A percentile compares a stretch with the other conserved stretches of the same genome.
Evolutionary conservation across 1,140 invertebrate species (phyloP).

Genomic region (Drosophila bocki): DNA sequence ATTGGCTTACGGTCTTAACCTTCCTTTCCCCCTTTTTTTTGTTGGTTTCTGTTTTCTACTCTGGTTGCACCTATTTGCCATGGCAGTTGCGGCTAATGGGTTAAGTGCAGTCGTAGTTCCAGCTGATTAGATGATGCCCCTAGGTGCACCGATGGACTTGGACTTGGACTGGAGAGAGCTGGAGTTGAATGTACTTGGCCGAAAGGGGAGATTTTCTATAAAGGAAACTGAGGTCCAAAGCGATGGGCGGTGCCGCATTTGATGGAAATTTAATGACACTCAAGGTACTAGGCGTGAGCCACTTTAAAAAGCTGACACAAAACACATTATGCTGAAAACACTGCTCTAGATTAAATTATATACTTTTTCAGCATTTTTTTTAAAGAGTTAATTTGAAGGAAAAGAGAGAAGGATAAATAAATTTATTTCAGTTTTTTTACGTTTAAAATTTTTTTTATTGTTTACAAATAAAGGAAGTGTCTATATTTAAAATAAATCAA

Average conservation of each 20-base stretch:
- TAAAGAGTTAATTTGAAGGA: not conserved
- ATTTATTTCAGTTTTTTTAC: too few species aligned
- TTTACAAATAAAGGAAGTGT: not conserved
- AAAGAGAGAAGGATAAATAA: not conserved
- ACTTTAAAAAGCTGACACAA: not conserved
- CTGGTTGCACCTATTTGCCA: constrained; percentile 23
- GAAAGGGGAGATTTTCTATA: constrained; percentile 10
- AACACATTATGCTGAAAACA: not conserved
- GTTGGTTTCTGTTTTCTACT: not conserved
- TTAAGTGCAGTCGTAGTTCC: constrained; percentile 38
- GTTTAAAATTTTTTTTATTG: not conserved
- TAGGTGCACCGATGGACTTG: constrained; percentile 17
- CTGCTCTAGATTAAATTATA: not conserved
- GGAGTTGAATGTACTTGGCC: constrained; percentile 35
- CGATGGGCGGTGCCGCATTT: constrained; percentile 6
- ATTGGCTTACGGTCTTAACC: constrained; percentile 60
- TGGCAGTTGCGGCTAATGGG: constrained; percentile 53
- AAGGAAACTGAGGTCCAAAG: not conserved
- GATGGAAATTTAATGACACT: constrained; percentile 39
- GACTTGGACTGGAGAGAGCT: not conserved
- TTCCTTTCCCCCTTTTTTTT: not conserved
- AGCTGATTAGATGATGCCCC: constrained; percentile 53
- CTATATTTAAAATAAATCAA: too few species aligned
- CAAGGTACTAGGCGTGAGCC: not conserved
- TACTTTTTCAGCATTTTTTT: not conserved